Evolutionary conservation across 2,113 vertebrate species (phyloP).

Genomic region (Eleginops maclovinus): DNA sequence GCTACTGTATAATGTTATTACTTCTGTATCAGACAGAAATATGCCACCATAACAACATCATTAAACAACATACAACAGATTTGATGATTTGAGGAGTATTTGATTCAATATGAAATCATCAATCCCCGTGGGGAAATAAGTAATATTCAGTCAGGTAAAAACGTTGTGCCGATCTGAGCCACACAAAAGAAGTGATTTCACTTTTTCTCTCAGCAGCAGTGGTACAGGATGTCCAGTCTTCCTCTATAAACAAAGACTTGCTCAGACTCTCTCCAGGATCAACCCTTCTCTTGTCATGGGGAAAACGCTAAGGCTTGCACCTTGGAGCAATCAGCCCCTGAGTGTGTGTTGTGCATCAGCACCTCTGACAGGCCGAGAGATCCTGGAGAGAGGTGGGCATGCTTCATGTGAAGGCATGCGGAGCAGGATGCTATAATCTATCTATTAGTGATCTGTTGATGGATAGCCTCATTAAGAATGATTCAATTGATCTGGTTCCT

Average conservation of each 20-base stretch:
- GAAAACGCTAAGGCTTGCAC: slow-evolving; percentile 57
- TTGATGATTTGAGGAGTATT: too few species aligned
- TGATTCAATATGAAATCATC: slow-evolving; percentile 1
- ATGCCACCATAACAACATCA: too few species aligned
- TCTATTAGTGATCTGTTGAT: slow-evolving; percentile 63
- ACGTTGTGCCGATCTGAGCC: neutral
- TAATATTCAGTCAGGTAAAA: neutral
- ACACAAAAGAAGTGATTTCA: slow-evolving; percentile 27
- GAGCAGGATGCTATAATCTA: slow-evolving; percentile 48
- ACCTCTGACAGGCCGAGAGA: slow-evolving; percentile 37
- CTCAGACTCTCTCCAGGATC: slow-evolving; percentile 21
- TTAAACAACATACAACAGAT: too few species aligned
- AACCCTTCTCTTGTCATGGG: slow-evolving; percentile 11
- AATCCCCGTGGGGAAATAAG: slow-evolving; percentile 18
- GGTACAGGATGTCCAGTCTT: slow-evolving; percentile 50
- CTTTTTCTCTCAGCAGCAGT: slow-evolving; percentile 25
- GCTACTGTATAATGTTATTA: too few species aligned
- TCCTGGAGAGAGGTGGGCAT: slow-evolving; percentile 29
- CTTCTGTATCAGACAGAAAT: too few species aligned
- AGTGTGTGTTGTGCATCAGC: slow-evolving; percentile 48
- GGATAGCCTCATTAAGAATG: slow-evolving; percentile 68
- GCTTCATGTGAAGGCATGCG: slow-evolving; percentile 19
- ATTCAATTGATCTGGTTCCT: slow-evolving; percentile 62
- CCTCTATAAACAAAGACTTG: slow-evolving; percentile 65
- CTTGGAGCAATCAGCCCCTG: slow-evolving; percentile 50